Evolutionary conservation across 92 coral and sea anemone genomes (phyloP), one percentile per base, ranked within the genome.

Genomic region (Heteractis magnifica): DNA sequence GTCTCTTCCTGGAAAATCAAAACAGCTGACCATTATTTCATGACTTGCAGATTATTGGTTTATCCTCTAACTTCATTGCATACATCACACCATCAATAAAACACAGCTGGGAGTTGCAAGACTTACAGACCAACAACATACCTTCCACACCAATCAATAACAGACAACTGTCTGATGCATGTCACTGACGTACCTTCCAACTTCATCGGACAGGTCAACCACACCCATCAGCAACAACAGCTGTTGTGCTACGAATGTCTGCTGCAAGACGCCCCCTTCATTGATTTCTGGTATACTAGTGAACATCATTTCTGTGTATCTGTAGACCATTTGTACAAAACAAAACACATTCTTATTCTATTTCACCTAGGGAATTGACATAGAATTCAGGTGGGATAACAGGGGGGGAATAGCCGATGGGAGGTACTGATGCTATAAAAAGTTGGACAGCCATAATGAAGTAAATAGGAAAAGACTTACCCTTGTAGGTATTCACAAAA

Each of bases 131-230:
- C 23, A 62, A 1, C 19, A 3, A 4, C 20, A 19, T 59, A 95
- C 98, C 98, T 95, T 78, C 98, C 5, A 85, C 90, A 14, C 93
- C 98, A 34, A 88, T 72, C 71, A 95, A 65, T 19, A 90, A 65
- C 81, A 95, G 83, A 92, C 75, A 86, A 93, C 92, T 48, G 86
- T 83, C 75, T 86, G 81, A 72, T 83, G 90, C 83, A 79, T 82
- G 56, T 41, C 77, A 75, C 49, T 56, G 62, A 72, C 82, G 26
- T 51, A 95, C 98, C 98, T 95, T 83, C 98, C 98, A 78, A 95
- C 98, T 89, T 95, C 98, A 90, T 95, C 98, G 74, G 98, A 86
- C 18, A 92, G 94, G 87, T 96, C 98, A 82, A 96, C 84, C 4
- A 85, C 90, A 15, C 93, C 98, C 50, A 88, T 72, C 72, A 96